A percentile compares a stretch with the other conserved stretches of the same genome.
Conservation (phyloP, 1,140 invertebrate genomes). For the Cotesia vestalis region DNA sequence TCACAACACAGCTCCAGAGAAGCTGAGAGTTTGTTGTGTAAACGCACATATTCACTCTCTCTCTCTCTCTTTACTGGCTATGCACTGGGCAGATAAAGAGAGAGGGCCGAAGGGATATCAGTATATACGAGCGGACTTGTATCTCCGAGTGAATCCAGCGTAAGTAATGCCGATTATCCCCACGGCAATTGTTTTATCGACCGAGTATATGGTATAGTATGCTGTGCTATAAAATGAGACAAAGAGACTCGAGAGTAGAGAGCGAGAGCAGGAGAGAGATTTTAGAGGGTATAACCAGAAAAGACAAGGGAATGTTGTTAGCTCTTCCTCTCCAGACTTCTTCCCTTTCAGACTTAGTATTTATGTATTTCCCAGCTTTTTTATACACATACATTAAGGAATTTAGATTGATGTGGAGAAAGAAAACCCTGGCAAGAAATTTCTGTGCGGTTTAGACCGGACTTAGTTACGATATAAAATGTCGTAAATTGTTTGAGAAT, state of each 20-base stretch:
- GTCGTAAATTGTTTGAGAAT: constrained; percentile 18
- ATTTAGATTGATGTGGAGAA: constrained; percentile 18
- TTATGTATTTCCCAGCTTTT: no score
- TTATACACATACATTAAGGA: not conserved
- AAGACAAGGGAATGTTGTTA: constrained; percentile 23
- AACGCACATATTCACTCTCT: not conserved
- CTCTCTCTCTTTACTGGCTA: not conserved
- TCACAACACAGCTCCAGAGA: not conserved
- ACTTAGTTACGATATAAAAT: constrained; percentile 15
- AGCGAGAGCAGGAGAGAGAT: constrained; percentile 13
- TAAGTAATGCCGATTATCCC: constrained; percentile 66
- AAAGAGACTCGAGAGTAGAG: no score
- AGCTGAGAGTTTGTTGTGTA: constrained; percentile 21
- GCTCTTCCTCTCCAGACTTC: not conserved
- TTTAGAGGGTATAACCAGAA: constrained; percentile 37
- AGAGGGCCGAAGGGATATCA: not conserved
- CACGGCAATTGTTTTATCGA: constrained; percentile 66
- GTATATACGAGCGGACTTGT: constrained; percentile 40
- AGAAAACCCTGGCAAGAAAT: constrained; percentile 12
- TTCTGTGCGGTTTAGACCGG: constrained; percentile 6
- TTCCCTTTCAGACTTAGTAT: not conserved
- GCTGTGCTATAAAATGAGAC: constrained; percentile 18
- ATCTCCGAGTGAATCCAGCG: constrained; percentile 61
- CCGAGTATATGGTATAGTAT: constrained; percentile 42
- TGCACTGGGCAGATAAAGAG: not conserved